A percentile compares a stretch with the other conserved stretches of the same genome.
These are phyloP conservation scores for Odocoileus virginianus DNA, from an alignment of 2,113 vertebrate species.

Conservation along the genomic window DNA sequence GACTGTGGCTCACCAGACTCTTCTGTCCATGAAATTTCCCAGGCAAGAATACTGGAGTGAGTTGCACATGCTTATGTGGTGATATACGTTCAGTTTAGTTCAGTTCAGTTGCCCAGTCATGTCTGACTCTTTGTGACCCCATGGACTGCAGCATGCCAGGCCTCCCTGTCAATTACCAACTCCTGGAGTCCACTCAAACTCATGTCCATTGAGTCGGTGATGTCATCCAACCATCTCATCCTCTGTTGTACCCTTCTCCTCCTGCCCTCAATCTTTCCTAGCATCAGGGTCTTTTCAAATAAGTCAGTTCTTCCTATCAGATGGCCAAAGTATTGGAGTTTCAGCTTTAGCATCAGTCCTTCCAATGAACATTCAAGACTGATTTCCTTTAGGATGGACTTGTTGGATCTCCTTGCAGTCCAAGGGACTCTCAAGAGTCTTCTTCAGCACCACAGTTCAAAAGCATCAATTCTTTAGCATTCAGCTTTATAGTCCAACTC, in stretches of 20 bases:
- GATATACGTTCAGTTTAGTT: not conserved
- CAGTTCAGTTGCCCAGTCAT: not conserved
- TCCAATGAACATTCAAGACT: not conserved
- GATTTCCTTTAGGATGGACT: not conserved
- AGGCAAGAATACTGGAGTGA: not conserved
- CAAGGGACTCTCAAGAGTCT: not conserved
- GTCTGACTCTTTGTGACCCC: not conserved
- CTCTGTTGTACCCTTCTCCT: not conserved
- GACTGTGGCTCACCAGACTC: not conserved
- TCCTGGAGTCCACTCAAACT: not conserved
- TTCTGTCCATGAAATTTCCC: not conserved
- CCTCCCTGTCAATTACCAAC: not conserved
- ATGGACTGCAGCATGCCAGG: not conserved
- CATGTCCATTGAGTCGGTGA: not conserved
- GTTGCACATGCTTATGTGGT: not conserved
- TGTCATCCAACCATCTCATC: not conserved
- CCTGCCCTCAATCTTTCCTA: not conserved
- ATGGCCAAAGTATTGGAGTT: not conserved
- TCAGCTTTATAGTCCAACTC: not conserved
- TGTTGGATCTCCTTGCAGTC: not conserved
- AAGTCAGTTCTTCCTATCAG: not conserved
- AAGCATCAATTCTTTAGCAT: not conserved
- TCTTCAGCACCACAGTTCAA: not conserved
- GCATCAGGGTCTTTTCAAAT: not conserved
- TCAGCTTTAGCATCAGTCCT: not conserved